Conservation (phyloP, 2,113 vertebrate genomes). For the Puntigrus tetrazona region DNA sequence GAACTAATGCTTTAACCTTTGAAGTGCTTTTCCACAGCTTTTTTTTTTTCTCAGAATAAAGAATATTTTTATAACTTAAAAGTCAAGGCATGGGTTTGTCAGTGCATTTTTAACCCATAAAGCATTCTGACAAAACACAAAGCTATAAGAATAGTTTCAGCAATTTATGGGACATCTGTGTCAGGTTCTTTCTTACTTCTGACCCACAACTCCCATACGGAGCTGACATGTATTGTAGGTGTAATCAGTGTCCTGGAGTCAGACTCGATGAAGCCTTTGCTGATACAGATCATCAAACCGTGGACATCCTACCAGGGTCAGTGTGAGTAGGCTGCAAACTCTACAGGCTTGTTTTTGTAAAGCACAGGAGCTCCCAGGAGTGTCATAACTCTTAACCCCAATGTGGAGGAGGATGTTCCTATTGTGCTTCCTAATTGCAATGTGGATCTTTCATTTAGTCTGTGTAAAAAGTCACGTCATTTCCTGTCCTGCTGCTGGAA, state of each 20-base stretch:
- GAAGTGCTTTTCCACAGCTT: no score
- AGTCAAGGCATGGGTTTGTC: neutral
- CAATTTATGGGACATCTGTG: conserved; percentile 15
- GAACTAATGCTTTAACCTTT: no score
- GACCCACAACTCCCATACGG: conserved; percentile 32
- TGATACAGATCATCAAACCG: conserved; percentile 36
- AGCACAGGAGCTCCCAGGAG: conserved; percentile 70
- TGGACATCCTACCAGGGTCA: conserved; percentile 33
- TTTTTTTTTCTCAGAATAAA: no score
- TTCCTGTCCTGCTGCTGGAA: conserved; percentile 53
- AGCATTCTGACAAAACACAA: conserved; percentile 4
- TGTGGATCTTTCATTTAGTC: conserved; percentile 77
- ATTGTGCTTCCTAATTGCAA: conserved; percentile 81
- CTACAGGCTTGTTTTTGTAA: conserved; percentile 72
- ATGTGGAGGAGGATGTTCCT: conserved; percentile 76
- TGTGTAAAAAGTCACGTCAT: conserved; percentile 64
- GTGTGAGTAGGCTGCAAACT: conserved; percentile 52
- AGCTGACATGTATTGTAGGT: neutral
- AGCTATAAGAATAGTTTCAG: conserved; percentile 24
- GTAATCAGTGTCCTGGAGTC: conserved; percentile 13
- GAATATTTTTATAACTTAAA: neutral
- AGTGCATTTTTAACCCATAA: neutral
- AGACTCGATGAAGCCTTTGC: neutral
- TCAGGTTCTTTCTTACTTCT: conserved; percentile 30
- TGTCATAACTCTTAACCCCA: conserved; percentile 72